phyloP scores from a whole-genome alignment of 2,797 vertebrate genomes.

The Clarias pachynema region DNA sequence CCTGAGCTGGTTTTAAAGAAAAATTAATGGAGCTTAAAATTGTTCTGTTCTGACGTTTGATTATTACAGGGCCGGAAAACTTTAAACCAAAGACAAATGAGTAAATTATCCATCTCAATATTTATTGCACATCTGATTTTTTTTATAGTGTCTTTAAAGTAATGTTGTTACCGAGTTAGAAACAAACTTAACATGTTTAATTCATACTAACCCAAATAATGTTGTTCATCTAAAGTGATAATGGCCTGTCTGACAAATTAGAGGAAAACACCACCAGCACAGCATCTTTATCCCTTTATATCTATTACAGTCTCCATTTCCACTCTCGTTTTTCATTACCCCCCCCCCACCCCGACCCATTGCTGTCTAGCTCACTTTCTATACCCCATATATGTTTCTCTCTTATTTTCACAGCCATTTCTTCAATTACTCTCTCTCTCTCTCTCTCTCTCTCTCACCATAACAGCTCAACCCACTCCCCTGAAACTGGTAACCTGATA shows the following conservation, averaged over 20 bases:
- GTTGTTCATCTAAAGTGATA: too few species aligned
- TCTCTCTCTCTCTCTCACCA: not conserved
- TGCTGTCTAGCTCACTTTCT: not conserved
- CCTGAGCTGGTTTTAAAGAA: not conserved
- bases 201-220: not conserved
- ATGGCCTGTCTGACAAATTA: not conserved
- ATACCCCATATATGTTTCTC: slow-evolving; percentile 2
- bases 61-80: not conserved
- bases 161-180: not conserved
- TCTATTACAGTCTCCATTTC: slow-evolving; percentile 1
- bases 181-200: not conserved
- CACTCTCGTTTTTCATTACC: not conserved
- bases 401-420: not conserved
- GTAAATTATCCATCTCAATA: not conserved
- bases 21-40: not conserved
- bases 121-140: not conserved
- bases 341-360: not conserved
- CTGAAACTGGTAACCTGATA: slow-evolving; percentile 32
- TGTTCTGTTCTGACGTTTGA: not conserved
- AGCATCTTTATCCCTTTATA: not conserved
- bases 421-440: not conserved
- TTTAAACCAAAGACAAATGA: not conserved
- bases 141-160: not conserved
- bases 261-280: not conserved
- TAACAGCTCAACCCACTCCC: not conserved